These are phyloP conservation scores for Ruditapes philippinarum DNA, from an alignment of 1,140 invertebrate genomes.

Conservation along the genomic window DNA sequence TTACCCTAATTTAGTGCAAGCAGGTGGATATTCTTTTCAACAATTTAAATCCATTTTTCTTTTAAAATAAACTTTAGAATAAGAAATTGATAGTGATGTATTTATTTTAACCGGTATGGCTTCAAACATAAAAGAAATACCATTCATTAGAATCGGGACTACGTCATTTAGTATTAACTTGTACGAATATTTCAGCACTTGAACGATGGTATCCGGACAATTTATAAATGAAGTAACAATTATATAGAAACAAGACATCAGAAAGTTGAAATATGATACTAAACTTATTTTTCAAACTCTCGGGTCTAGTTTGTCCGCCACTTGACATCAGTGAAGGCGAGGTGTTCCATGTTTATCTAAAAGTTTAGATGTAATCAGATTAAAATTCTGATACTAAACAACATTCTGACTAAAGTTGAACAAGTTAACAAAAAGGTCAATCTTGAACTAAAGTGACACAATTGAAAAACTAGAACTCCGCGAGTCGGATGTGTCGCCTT, in stretches of 20 bases:
- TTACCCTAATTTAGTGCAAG: too few species aligned
- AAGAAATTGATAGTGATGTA: too few species aligned
- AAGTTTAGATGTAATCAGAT: conserved; percentile 14
- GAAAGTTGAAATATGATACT: neutral
- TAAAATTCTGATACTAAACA: neutral
- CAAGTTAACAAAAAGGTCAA: too few species aligned
- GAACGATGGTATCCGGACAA: neutral
- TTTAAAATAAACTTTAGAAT: too few species aligned
- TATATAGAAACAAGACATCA: neutral
- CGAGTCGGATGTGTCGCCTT: too few species aligned
- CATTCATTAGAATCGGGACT: too few species aligned
- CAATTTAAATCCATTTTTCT: too few species aligned
- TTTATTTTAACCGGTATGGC: too few species aligned
- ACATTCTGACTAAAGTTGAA: neutral
- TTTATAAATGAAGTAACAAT: neutral
- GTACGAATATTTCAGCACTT: neutral
- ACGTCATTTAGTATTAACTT: neutral
- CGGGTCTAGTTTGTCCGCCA: neutral
- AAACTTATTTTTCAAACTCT: neutral
- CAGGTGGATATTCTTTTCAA: too few species aligned
- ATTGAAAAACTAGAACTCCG: too few species aligned
- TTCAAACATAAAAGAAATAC: too few species aligned
- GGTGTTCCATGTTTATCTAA: neutral
- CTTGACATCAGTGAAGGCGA: neutral
- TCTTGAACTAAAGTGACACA: too few species aligned